phyloP scores from a whole-genome alignment of 1,140 invertebrate species.

The Apis dorsata region DNA sequence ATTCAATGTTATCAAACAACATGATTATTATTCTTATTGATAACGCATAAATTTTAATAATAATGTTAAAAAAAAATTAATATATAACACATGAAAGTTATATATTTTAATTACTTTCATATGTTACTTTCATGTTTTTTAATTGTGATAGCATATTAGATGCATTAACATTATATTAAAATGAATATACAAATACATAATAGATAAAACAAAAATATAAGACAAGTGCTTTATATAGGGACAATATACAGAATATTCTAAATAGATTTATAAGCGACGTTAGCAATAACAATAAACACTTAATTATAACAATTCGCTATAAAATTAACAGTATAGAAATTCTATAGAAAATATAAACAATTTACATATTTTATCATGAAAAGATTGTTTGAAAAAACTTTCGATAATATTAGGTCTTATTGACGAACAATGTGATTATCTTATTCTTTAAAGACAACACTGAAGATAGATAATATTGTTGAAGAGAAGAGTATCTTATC shows the following conservation, averaged over 20 bases:
- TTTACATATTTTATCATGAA: slow-evolving; percentile 26
- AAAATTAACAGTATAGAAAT: slow-evolving; percentile 61
- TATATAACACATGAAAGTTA: not conserved
- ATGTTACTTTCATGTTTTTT: too few species aligned
- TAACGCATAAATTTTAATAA: slow-evolving; percentile 9
- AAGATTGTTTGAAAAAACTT: slow-evolving; percentile 46
- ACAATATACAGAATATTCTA: slow-evolving; percentile 22
- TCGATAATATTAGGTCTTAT: slow-evolving; percentile 39
- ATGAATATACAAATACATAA: slow-evolving; percentile 6
- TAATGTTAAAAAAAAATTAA: not conserved
- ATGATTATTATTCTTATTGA: slow-evolving; percentile 36
- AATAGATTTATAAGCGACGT: slow-evolving; percentile 41
- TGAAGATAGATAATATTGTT: slow-evolving; percentile 25
- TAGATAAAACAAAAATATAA: not conserved
- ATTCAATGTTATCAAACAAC: slow-evolving; percentile 1
- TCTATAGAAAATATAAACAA: slow-evolving; percentile 58
- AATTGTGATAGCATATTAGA: not conserved
- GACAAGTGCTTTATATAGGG: not conserved
- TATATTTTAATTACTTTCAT: not conserved
- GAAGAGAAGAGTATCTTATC: slow-evolving; percentile 22
- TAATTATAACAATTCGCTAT: slow-evolving; percentile 52
- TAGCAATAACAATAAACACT: slow-evolving; percentile 58
- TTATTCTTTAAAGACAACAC: slow-evolving; percentile 53
- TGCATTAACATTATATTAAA: not conserved
- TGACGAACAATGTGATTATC: slow-evolving; percentile 45